These are phyloP conservation scores for Drosophila demipolita DNA, from an alignment of 2,888 invertebrate genomes.

Conservation along the genomic window DNA sequence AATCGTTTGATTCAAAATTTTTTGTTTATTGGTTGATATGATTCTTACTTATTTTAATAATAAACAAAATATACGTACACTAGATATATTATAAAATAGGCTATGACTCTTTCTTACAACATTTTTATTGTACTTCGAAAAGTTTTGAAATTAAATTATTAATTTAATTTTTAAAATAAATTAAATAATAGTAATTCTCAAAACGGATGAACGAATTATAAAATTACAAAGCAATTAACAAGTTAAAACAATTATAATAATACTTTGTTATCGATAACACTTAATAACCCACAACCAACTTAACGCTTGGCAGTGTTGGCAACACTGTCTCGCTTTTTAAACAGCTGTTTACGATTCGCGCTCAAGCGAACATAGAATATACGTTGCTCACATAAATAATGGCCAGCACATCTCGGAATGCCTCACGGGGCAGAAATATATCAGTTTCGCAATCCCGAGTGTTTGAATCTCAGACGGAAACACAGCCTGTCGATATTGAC, in stretches of 20 bases:
- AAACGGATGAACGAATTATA: background rate
- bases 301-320: background rate
- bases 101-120: background rate
- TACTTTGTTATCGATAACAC: conserved; percentile 24
- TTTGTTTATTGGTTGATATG: background rate
- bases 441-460: conserved; percentile 16
- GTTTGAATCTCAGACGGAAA: conserved; percentile 2
- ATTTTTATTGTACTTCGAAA: background rate
- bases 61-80: background rate
- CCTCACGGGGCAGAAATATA: conserved; percentile 15
- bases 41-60: background rate
- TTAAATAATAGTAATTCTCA: background rate
- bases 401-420: conserved; percentile 58
- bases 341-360: conserved; percentile 23
- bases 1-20: background rate
- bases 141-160: background rate
- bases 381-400: conserved; percentile 24
- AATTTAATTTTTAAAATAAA: background rate
- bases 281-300: background rate
- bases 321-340: conserved; percentile 18
- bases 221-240: background rate
- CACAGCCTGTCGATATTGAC: conserved; percentile 11
- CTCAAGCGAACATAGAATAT: conserved; percentile 4
- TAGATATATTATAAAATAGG: background rate
- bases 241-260: background rate